Percentiles rank a stretch among this genome's conserved stretches.
Conservation (phyloP, 2,888 invertebrate species). For the Agrenia bidenticulata region DNA sequence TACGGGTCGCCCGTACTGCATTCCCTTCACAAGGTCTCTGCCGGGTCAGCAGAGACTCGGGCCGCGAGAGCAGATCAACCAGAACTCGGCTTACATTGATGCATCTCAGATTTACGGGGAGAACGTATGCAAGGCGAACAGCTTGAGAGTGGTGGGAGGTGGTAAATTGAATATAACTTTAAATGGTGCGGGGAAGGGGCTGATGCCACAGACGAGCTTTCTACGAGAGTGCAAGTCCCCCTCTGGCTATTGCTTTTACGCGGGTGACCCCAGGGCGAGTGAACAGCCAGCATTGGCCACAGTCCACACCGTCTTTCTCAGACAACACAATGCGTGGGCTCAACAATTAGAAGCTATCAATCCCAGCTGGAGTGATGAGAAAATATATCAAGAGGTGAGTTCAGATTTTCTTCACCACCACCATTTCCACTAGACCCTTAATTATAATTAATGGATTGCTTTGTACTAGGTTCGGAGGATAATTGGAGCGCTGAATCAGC, state of each 20-base stretch:
- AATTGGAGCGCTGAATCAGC: slow-evolving; percentile 74
- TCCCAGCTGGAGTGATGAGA: slow-evolving; percentile 85
- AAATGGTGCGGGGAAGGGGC: slow-evolving; percentile 71
- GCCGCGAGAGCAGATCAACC: slow-evolving; percentile 89
- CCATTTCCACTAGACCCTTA: no score
- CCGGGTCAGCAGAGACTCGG: slow-evolving; percentile 87
- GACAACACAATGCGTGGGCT: slow-evolving; percentile 86
- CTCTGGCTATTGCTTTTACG: slow-evolving; percentile 83
- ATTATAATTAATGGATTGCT: no score
- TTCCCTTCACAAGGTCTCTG: slow-evolving; percentile 90
- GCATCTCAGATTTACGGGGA: slow-evolving; percentile 87
- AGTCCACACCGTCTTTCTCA: slow-evolving; percentile 82
- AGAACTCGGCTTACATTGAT: slow-evolving; percentile 87
- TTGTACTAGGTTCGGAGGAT: slow-evolving; percentile 67
- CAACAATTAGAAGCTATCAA: slow-evolving; percentile 76
- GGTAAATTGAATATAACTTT: slow-evolving; percentile 80
- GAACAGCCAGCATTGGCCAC: slow-evolving; percentile 88
- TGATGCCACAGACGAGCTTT: slow-evolving; percentile 68
- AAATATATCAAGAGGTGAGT: slow-evolving; percentile 70
- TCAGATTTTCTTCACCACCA: no score
- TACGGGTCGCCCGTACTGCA: slow-evolving; percentile 80
- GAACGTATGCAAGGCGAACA: slow-evolving; percentile 74
- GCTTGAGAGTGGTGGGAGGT: slow-evolving; percentile 70
- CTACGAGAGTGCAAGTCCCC: slow-evolving; percentile 81
- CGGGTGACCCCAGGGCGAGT: slow-evolving; percentile 85